Conservation (phyloP, 2,113 vertebrate species). For the Vidua macroura region DNA sequence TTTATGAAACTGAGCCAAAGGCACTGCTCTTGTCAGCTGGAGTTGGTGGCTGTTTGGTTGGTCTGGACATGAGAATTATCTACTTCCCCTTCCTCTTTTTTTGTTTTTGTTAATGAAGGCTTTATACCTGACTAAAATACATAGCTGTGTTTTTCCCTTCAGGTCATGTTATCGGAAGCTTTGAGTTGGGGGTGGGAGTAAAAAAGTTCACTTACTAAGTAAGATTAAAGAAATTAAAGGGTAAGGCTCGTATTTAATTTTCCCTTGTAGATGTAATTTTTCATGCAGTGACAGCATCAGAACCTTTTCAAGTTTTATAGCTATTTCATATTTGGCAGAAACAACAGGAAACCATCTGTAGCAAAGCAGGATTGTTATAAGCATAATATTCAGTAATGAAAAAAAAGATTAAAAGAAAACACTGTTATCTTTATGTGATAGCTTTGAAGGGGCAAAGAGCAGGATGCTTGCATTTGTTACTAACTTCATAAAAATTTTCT, state of each 20-base stretch:
- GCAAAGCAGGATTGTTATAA: constrained; percentile 53
- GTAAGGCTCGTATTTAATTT: constrained; percentile 62
- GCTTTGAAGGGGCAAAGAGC: constrained; percentile 58
- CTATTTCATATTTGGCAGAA: constrained; percentile 66
- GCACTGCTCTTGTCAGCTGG: constrained; percentile 25
- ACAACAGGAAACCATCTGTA: constrained; percentile 73
- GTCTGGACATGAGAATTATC: constrained; percentile 57
- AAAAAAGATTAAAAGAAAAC: constrained; percentile 66
- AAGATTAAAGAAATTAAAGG: constrained; percentile 73
- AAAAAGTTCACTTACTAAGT: constrained; percentile 48
- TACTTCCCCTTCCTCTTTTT: constrained; percentile 61
- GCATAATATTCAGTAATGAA: constrained; percentile 60
- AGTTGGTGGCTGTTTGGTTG: constrained; percentile 48
- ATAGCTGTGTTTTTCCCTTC: constrained; percentile 23
- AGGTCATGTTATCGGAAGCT: constrained; percentile 59
- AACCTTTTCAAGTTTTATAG: constrained; percentile 73
- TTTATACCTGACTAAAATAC: constrained; percentile 59
- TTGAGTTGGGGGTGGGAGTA: constrained; percentile 42
- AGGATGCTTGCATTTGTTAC: constrained; percentile 14
- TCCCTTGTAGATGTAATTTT: constrained; percentile 52
- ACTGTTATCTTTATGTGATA: constrained; percentile 36
- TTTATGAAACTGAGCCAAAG: constrained; percentile 62
- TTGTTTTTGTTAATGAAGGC: constrained; percentile 54
- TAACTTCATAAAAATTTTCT: constrained; percentile 14
- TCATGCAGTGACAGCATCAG: constrained; percentile 46